These are phyloP conservation scores for Lucilia cuprina DNA, from an alignment of 1,140 invertebrate genomes.

Conservation along the genomic window DNA sequence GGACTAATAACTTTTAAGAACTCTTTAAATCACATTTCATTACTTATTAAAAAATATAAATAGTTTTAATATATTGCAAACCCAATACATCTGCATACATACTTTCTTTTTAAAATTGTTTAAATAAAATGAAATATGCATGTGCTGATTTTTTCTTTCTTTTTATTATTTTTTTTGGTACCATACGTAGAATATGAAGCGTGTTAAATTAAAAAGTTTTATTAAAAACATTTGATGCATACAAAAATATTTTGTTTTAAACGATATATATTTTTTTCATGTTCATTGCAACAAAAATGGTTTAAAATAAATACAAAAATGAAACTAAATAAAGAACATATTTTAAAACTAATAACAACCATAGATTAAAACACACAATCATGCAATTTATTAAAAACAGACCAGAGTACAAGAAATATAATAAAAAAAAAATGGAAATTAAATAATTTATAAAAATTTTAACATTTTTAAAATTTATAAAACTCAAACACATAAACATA, in stretches of 20 bases:
- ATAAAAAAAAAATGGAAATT: background rate
- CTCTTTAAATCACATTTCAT: no score
- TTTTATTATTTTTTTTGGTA: background rate
- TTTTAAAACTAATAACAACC: background rate
- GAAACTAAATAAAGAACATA: background rate
- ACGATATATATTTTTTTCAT: background rate
- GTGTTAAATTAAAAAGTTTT: constrained; percentile 12
- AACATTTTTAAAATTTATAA: background rate
- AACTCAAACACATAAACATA: background rate
- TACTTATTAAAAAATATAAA: no score
- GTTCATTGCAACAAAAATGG: background rate
- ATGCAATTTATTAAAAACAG: background rate
- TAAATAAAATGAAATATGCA: background rate
- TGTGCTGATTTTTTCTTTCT: background rate
- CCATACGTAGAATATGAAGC: background rate
- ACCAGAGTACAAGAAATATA: background rate
- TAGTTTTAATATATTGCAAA: no score
- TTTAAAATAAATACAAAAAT: background rate
- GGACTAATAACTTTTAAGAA: no score
- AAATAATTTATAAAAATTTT: background rate
- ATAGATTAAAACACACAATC: background rate
- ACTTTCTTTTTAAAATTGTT: no score
- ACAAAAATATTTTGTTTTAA: background rate
- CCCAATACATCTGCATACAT: no score
- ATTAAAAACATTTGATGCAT: constrained; percentile 18